Percentiles rank a stretch among this genome's conserved stretches.
These are phyloP conservation scores for Bucco capensis DNA, from an alignment of 2,113 vertebrate species.

Conservation along the genomic window DNA sequence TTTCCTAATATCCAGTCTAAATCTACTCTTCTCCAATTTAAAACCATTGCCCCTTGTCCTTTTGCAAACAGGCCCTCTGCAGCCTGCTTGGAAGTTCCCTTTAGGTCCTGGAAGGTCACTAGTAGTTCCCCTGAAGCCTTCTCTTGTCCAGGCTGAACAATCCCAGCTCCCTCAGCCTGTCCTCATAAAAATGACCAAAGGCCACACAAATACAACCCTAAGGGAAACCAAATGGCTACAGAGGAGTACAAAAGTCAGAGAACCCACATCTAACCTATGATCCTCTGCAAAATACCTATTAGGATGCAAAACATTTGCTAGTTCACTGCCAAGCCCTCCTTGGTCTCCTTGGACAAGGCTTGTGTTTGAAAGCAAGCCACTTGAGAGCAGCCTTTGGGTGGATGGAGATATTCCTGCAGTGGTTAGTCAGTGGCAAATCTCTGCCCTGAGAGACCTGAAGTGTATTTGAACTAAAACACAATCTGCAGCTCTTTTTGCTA, in stretches of 20 bases:
- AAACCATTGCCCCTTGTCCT: too few species aligned
- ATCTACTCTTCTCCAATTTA: too few species aligned
- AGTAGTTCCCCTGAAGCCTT: too few species aligned
- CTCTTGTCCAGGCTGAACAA: too few species aligned
- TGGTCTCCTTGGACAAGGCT: not conserved
- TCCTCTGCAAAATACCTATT: not conserved
- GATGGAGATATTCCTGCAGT: not conserved
- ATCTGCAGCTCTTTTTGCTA: constrained; percentile 13
- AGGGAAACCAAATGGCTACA: not conserved
- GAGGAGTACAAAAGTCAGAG: not conserved
- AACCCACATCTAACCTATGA: too few species aligned
- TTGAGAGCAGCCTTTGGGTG: not conserved
- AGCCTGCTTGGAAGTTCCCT: too few species aligned
- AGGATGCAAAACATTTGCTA: not conserved
- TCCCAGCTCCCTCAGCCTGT: too few species aligned
- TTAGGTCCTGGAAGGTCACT: too few species aligned
- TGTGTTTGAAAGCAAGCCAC: not conserved
- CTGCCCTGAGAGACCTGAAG: not conserved
- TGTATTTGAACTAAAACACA: not conserved
- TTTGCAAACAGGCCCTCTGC: too few species aligned
- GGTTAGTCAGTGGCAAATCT: not conserved
- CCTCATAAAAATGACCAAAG: not conserved
- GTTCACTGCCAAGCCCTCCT: not conserved
- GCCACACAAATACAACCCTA: not conserved
- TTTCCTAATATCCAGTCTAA: too few species aligned